A percentile compares a stretch with the other conserved stretches of the same genome.
phyloP scores from a whole-genome alignment of 2,113 vertebrate species.

The Syngnathoides biaculeatus region DNA sequence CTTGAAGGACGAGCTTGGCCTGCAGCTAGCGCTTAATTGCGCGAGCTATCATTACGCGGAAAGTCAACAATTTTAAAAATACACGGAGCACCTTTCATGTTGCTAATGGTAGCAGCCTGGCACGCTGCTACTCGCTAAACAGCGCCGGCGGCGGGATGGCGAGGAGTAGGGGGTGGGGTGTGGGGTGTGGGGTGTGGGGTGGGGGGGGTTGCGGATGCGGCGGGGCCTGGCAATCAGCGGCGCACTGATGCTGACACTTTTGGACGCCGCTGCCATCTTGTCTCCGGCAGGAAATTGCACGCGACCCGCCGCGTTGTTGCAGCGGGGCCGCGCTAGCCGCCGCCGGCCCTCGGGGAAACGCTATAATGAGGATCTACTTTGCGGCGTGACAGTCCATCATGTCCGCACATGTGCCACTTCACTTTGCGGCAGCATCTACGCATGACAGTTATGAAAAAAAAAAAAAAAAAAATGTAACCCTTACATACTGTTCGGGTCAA shows the following conservation, averaged over 20 bases:
- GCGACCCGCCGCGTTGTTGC: not conserved
- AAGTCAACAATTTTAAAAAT: constrained; percentile 15
- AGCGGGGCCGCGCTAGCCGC: not conserved
- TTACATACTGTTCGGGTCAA: not conserved
- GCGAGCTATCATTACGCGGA: constrained; percentile 9
- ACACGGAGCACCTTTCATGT: constrained; percentile 10
- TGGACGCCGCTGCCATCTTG: constrained; percentile 8
- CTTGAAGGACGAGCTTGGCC: constrained; percentile 6
- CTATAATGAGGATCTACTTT: constrained; percentile 7
- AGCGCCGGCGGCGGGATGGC: constrained; percentile 2
- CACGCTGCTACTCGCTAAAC: constrained; percentile 2
- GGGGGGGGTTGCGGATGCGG: not conserved
- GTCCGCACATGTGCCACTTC: constrained; percentile 6
- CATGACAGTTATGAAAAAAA: not conserved
- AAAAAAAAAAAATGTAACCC: not conserved
- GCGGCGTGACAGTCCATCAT: constrained; percentile 6
- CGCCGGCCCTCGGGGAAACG: constrained; percentile 4
- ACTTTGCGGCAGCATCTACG: not conserved
- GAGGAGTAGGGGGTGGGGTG: not conserved
- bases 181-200: not conserved
- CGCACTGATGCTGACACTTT: not conserved
- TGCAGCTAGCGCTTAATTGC: constrained; percentile 10
- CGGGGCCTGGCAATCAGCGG: not conserved
- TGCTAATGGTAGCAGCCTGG: constrained; percentile 4
- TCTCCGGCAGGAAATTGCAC: constrained; percentile 7